phyloP scores from a whole-genome alignment of 2,797 vertebrate species.

The Knipowitschia caucasica region DNA sequence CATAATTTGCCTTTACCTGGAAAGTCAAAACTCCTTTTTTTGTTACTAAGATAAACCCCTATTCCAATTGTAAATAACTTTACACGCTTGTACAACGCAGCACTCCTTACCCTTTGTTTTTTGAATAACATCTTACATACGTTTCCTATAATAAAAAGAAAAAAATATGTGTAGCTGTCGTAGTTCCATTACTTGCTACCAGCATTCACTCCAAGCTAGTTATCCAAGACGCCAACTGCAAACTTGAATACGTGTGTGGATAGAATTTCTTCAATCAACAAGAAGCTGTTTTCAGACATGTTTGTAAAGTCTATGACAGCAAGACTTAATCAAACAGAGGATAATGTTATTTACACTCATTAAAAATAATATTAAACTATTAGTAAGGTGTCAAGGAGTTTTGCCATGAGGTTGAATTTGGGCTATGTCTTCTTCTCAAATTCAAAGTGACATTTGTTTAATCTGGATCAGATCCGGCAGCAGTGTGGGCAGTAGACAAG shows the following conservation, averaged over 20 bases:
- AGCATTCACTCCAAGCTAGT: not conserved
- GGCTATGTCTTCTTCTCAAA: not conserved
- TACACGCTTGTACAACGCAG: too few relatives aligned
- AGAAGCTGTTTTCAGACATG: not conserved
- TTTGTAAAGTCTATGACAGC: not conserved
- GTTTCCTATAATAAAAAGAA: too few relatives aligned
- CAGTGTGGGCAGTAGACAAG: not conserved
- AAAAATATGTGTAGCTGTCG: too few relatives aligned
- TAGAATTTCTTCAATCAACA: not conserved
- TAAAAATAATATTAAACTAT: not conserved
- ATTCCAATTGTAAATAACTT: too few relatives aligned
- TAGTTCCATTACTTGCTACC: not conserved
- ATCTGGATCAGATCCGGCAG: not conserved
- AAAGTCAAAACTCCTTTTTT: too few relatives aligned
- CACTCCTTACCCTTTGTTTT: too few relatives aligned
- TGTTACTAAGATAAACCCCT: too few relatives aligned
- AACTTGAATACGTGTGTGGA: not conserved
- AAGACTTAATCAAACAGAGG: not conserved
- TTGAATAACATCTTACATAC: too few relatives aligned
- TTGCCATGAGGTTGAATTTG: not conserved
- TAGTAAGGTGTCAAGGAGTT: not conserved
- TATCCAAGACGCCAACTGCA: not conserved
- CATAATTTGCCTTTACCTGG: too few relatives aligned
- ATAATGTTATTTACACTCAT: not conserved
- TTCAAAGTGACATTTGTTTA: not conserved